Conservation (phyloP, 1,140 invertebrate species). For the Drosophila saltans region DNA sequence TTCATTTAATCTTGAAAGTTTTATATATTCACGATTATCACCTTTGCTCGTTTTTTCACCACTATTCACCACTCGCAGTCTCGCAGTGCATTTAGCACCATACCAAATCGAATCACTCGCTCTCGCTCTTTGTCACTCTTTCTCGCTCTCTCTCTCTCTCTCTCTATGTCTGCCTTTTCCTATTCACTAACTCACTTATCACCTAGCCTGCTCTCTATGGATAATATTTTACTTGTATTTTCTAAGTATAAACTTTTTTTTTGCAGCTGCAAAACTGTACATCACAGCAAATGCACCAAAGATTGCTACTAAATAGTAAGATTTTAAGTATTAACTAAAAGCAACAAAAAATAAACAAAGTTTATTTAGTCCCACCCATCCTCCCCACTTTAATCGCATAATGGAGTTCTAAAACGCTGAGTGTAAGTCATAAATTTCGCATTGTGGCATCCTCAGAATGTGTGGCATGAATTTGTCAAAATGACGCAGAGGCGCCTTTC, state of each 20-base stretch:
- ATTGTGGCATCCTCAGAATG: no score
- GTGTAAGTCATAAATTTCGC: background rate
- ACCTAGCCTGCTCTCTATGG: slow-evolving; percentile 15
- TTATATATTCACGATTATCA: slow-evolving; percentile 12
- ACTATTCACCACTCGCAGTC: slow-evolving; percentile 24
- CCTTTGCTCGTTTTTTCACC: slow-evolving; percentile 19
- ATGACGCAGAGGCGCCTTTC: no score
- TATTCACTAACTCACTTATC: slow-evolving; percentile 5
- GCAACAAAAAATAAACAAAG: background rate
- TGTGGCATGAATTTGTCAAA: no score
- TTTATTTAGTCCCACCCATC: background rate
- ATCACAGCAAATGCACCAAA: slow-evolving; percentile 32
- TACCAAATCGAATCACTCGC: background rate
- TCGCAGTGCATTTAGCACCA: slow-evolving; percentile 1
- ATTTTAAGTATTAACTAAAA: slow-evolving; percentile 8
- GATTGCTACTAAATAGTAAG: slow-evolving; percentile 8
- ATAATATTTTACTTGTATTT: slow-evolving; percentile 11
- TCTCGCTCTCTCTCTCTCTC: slow-evolving; percentile 12
- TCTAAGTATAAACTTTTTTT: slow-evolving; percentile 44
- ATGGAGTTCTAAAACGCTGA: background rate
- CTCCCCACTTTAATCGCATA: background rate
- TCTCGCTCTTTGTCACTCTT: slow-evolving; percentile 7
- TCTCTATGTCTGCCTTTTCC: slow-evolving; percentile 15
- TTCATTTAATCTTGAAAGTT: background rate
- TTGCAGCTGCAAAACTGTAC: slow-evolving; percentile 43